These are phyloP conservation scores for Samia ricini DNA, from an alignment of 1,140 invertebrate genomes.

Conservation along the genomic window DNA sequence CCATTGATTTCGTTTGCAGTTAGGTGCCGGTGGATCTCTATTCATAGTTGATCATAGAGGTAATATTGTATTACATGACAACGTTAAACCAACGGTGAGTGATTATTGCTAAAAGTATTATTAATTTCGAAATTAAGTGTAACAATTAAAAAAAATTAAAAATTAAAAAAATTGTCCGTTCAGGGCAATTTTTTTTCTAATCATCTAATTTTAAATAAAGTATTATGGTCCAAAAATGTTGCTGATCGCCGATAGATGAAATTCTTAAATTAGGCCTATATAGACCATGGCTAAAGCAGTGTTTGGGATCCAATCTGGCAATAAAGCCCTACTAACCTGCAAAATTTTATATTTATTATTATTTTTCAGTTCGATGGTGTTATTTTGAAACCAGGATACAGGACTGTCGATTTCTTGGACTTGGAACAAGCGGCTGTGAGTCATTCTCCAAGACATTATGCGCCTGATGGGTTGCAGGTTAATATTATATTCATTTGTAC, in stretches of 20 bases:
- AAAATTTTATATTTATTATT: background rate
- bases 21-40: conserved; percentile 52
- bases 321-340: too few relatives aligned
- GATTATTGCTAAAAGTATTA: background rate
- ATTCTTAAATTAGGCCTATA: too few relatives aligned
- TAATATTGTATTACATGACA: conserved; percentile 59
- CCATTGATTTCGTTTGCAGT: conserved; percentile 27
- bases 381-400: conserved; percentile 62
- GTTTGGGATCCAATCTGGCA: too few relatives aligned
- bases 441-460: conserved; percentile 48
- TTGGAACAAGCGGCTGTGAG: conserved; percentile 52
- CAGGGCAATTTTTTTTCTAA: too few relatives aligned
- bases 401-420: conserved; percentile 61
- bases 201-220: too few relatives aligned
- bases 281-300: too few relatives aligned
- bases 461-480: conserved; percentile 56
- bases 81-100: conserved; percentile 53
- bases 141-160: too few relatives aligned
- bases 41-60: conserved; percentile 60
- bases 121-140: conserved; percentile 35
- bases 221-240: too few relatives aligned
- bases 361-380: conserved; percentile 57
- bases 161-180: too few relatives aligned
- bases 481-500: background rate
- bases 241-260: too few relatives aligned